Evolutionary conservation across 1,140 invertebrate genomes (phyloP), one percentile per base, ranked within the genome.

Genomic region (Pogonognathellus flavescens): DNA sequence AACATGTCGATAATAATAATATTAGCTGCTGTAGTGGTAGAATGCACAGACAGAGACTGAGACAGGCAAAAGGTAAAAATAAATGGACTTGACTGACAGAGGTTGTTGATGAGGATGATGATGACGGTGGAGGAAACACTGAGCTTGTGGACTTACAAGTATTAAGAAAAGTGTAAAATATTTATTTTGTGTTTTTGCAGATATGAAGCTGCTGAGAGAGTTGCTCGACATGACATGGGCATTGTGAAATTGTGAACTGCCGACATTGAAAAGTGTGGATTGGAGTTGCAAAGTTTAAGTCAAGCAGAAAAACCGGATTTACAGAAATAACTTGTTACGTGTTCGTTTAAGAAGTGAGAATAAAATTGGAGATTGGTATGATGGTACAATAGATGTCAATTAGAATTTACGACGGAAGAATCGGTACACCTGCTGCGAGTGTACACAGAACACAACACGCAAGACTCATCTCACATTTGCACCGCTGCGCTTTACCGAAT

Each of bases 301-400:
- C 41, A 50, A 76, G 70, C 11, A 50, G 70, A 50, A 76, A 76
- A 76, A 76, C 70, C 41, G 70, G 70, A 76, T 76, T 76, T 76
- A 50, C 31, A 16, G 49, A 76, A 76, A 49, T 49, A 76, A 41
- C 41, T 50, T 55, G 53, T 55, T 55, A 55, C 16, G 18, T 62
- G 59, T 20, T 49, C n/a, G 62, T 66, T 66, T 76, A 76, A n/a
- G 10, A 76, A 76, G 70, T 76, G 70, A 41, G 70, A 16, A 49
- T 5, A 50, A 50, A 76, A 76, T 76, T 31, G 11, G 41, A 50
- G 49, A 76, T 41, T 41, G 2, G 31, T 41, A 41, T 41, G 31
- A 49, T 18, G 11, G 49, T 16, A 76, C 25, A 76, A 76, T 50
- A 76, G 70, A 76, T 76, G 70, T 50, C 70, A 76, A 76, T 76